Evolutionary conservation across 2,888 invertebrate genomes (phyloP).

Genomic region (Zaprionus bogoriensis): DNA sequence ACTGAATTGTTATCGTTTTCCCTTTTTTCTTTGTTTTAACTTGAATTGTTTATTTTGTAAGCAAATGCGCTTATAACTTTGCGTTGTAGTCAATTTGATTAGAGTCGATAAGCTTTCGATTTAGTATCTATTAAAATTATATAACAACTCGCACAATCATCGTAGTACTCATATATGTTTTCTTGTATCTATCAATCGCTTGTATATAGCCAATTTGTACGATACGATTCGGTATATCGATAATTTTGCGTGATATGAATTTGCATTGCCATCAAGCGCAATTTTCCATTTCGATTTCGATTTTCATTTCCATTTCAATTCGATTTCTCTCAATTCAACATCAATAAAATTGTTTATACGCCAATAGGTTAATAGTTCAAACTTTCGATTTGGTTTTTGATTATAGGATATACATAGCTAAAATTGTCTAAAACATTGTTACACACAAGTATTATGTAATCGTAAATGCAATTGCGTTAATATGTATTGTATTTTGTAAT

Average conservation of each 20-base stretch:
- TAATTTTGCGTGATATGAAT: constrained; percentile 62
- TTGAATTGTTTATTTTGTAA: constrained; percentile 59
- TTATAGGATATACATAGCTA: constrained; percentile 49
- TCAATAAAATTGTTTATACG: constrained; percentile 73
- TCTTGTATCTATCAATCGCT: constrained; percentile 36
- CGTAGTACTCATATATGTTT: constrained; percentile 37
- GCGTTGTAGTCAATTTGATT: constrained; percentile 65
- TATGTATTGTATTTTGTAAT: constrained; percentile 21
- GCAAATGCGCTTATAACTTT: constrained; percentile 72
- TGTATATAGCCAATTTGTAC: constrained; percentile 63
- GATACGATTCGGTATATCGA: constrained; percentile 21
- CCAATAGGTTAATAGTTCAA: constrained; percentile 61
- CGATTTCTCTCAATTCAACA: constrained; percentile 58
- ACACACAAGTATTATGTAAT: constrained; percentile 31
- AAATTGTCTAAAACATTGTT: constrained; percentile 70
- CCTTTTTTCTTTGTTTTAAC: constrained; percentile 22
- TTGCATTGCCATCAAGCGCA: constrained; percentile 54
- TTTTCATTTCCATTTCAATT: constrained; percentile 9
- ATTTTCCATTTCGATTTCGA: constrained; percentile 19
- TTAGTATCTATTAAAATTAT: constrained; percentile 65
- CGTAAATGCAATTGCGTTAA: constrained; percentile 64
- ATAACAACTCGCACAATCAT: constrained; percentile 63
- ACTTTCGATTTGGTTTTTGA: constrained; percentile 28
- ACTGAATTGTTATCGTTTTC: constrained; percentile 20
- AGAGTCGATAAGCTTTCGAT: constrained; percentile 38